A percentile compares a stretch with the other conserved stretches of the same genome.
Evolutionary conservation across 2,113 vertebrate genomes (phyloP).

Genomic region (Pipa parva): DNA sequence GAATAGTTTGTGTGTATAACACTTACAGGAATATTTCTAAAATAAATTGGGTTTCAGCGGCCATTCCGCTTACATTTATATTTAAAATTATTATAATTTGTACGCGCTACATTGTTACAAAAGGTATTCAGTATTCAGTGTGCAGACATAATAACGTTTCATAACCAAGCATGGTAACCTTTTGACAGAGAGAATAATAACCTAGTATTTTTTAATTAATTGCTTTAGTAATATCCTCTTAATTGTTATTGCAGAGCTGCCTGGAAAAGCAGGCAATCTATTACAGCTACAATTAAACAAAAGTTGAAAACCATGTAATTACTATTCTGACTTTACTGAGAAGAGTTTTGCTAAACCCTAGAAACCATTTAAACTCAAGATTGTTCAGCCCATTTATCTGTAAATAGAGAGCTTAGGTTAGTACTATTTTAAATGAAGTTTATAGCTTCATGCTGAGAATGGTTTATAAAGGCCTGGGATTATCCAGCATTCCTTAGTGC

Average conservation of each 20-base stretch:
- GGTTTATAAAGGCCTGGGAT: conserved; percentile 63
- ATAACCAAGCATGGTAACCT: conserved; percentile 5
- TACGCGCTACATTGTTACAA: too few species aligned
- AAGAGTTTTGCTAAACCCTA: conserved; percentile 67
- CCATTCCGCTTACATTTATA: too few species aligned
- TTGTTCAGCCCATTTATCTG: conserved; percentile 56
- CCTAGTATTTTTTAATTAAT: conserved; percentile 15
- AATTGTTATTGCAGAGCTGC: conserved; percentile 21
- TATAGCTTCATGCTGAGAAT: conserved; percentile 68
- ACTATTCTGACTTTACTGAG: conserved; percentile 70
- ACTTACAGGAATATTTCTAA: too few species aligned
- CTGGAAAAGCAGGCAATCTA: conserved; percentile 51
- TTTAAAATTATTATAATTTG: too few species aligned
- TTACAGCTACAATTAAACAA: conserved; percentile 70
- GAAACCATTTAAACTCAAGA: conserved; percentile 68
- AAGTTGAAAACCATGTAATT: conserved; percentile 73
- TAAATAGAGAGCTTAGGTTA: conserved; percentile 62
- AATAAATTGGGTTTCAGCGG: too few species aligned
- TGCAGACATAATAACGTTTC: too few species aligned
- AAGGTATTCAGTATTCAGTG: too few species aligned
- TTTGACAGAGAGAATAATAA: conserved; percentile 15
- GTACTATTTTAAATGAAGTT: conserved; percentile 69
- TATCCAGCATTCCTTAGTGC: conserved; percentile 62
- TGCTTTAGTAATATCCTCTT: conserved; percentile 2
- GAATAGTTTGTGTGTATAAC: too few species aligned